These are phyloP conservation scores for Galagoides demidoff DNA, from an alignment of 2,797 vertebrate species.

Conservation along the genomic window DNA sequence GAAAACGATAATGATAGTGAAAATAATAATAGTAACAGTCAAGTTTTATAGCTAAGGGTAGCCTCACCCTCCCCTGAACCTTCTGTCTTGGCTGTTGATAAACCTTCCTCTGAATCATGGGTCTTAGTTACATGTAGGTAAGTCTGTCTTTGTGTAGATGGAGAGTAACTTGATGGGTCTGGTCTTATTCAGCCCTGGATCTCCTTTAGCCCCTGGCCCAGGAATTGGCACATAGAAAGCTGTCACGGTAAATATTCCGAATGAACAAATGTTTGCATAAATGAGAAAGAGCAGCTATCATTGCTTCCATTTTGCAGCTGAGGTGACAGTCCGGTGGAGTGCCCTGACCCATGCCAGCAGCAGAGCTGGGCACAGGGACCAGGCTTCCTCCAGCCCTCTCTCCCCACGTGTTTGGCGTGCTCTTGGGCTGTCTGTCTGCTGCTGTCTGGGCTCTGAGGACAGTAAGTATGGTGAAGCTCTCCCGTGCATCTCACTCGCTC, in stretches of 20 bases:
- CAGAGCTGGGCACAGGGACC: not conserved
- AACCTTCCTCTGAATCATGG: rapidly evolving
- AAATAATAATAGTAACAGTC: not conserved
- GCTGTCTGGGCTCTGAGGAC: conserved; percentile 53
- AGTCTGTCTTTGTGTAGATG: not conserved
- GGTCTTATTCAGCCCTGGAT: not conserved
- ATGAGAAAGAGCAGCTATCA: not conserved
- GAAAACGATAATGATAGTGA: not conserved
- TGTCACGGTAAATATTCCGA: not conserved
- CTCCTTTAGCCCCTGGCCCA: not conserved
- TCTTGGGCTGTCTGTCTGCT: conserved; percentile 35
- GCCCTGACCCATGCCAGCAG: rapidly evolving
- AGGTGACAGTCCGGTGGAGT: not conserved
- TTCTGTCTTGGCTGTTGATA: not conserved
- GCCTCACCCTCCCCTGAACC: not conserved
- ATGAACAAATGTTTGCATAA: not conserved
- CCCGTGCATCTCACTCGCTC: conserved; percentile 39
- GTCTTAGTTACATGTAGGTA: not conserved
- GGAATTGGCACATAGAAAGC: not conserved
- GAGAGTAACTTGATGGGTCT: not conserved
- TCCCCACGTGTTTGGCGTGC: too few species aligned
- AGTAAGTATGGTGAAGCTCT: conserved; percentile 69
- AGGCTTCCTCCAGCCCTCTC: not conserved
- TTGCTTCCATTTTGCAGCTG: not conserved
- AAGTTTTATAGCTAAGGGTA: not conserved